A percentile compares a stretch with the other conserved stretches of the same genome.
Evolutionary conservation across 2,888 invertebrate genomes (phyloP).

Genomic region (Emmelina monodactyla): DNA sequence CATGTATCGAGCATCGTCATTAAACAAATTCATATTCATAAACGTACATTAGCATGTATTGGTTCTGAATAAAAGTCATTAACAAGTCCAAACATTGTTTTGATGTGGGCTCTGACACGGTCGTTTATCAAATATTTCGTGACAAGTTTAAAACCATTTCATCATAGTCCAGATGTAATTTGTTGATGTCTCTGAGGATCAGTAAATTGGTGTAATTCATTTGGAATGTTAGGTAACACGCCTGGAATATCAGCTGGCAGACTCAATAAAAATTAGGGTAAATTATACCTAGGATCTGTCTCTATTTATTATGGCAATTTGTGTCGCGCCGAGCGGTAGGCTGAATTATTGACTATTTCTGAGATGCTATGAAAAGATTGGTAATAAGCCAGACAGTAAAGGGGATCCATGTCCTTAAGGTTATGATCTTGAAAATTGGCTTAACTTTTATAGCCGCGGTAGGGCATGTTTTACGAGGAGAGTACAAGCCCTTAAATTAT

Average conservation of each 20-base stretch:
- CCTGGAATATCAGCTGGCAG: conserved; percentile 1
- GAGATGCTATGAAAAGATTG: neutral
- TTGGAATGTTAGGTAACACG: neutral
- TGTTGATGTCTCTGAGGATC: neutral
- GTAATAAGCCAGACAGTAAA: neutral
- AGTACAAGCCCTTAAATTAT: too few relatives aligned
- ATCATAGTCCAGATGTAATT: too few relatives aligned
- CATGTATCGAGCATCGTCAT: neutral
- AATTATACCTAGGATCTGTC: neutral
- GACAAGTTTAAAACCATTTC: too few relatives aligned
- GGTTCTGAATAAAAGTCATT: neutral
- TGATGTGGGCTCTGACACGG: neutral
- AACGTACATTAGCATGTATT: neutral
- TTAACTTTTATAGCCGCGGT: too few relatives aligned
- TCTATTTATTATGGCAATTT: neutral
- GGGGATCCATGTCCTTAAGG: neutral
- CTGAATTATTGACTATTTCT: neutral
- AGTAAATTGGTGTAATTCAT: neutral
- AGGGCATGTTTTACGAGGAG: too few relatives aligned
- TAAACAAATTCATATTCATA: neutral
- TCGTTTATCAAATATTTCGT: neutral
- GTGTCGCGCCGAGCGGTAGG: neutral
- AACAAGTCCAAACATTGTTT: neutral
- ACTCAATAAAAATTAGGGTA: neutral
- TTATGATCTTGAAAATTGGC: neutral